Conservation (phyloP, 2,888 invertebrate species). For the Lasioglossum morio region DNA sequence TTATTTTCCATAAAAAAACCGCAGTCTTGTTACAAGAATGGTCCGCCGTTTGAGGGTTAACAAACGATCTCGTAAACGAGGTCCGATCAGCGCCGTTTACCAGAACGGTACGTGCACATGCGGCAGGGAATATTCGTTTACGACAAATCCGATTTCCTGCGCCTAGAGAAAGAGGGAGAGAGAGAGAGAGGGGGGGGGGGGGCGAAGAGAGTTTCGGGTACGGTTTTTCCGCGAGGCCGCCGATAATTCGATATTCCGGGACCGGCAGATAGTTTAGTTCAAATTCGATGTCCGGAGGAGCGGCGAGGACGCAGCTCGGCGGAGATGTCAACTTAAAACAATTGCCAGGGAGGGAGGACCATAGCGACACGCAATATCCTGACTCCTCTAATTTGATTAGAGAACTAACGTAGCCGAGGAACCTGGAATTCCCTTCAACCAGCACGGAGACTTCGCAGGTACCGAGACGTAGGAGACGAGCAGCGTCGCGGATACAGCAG, state of each 20-base stretch:
- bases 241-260: slow-evolving; percentile 80
- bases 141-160: slow-evolving; percentile 62
- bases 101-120: slow-evolving; percentile 23
- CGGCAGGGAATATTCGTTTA: slow-evolving; percentile 58
- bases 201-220: slow-evolving; percentile 10
- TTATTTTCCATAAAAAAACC: no score
- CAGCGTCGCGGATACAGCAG: slow-evolving; percentile 42
- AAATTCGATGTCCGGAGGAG: slow-evolving; percentile 83
- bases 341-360: slow-evolving; percentile 75
- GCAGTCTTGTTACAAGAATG: background rate
- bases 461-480: slow-evolving; percentile 28
- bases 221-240: slow-evolving; percentile 66
- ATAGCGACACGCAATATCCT: slow-evolving; percentile 84
- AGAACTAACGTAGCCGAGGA: slow-evolving; percentile 76
- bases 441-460: slow-evolving; percentile 54
- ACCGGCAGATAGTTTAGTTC: slow-evolving; percentile 82
- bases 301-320: slow-evolving; percentile 68
- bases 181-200: no score
- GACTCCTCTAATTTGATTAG: slow-evolving; percentile 84
- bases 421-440: slow-evolving; percentile 67
- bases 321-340: slow-evolving; percentile 84
- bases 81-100: background rate
- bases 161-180: slow-evolving; percentile 43
- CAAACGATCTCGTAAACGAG: slow-evolving; percentile 14
- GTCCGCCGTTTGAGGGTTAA: background rate